phyloP scores from a whole-genome alignment of 2,888 invertebrate species.

The Gari tellinella region DNA sequence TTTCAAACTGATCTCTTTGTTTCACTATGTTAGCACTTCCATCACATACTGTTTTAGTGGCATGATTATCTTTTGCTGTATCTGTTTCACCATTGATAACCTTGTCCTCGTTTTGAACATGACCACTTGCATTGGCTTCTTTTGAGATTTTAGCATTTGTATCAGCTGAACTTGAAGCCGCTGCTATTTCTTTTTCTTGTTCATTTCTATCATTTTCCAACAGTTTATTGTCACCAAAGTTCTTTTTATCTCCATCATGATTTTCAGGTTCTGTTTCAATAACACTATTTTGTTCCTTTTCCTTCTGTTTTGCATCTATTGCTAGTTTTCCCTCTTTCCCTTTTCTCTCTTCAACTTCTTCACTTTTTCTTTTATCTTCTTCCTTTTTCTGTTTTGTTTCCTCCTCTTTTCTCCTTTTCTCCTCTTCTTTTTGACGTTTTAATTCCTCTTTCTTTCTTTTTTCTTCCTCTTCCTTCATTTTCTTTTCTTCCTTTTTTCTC shows the following conservation, averaged over 20 bases:
- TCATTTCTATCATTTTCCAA: slow-evolving; percentile 40
- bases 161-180: too few species aligned
- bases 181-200: slow-evolving; percentile 18
- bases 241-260: background rate
- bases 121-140: too few species aligned
- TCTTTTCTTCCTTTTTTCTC: slow-evolving; percentile 57
- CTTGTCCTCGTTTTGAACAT: too few species aligned
- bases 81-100: too few species aligned
- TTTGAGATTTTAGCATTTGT: too few species aligned
- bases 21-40: too few species aligned
- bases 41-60: too few species aligned
- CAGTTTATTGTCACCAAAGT: background rate
- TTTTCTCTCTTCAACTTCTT: slow-evolving; percentile 36
- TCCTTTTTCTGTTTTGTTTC: slow-evolving; percentile 52
- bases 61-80: too few species aligned
- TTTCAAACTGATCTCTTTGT: too few species aligned
- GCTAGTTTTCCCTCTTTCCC: slow-evolving; percentile 46
- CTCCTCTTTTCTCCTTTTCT: slow-evolving; percentile 43
- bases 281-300: slow-evolving; percentile 1
- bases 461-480: slow-evolving; percentile 52
- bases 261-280: background rate
- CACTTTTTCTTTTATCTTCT: slow-evolving; percentile 19
- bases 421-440: slow-evolving; percentile 45
- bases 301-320: slow-evolving; percentile 34
- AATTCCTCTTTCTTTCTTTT: slow-evolving; percentile 51